Percentiles rank a stretch among this genome's conserved stretches.
These are phyloP conservation scores for Pseudachorutes palmiensis DNA, from an alignment of 1,140 invertebrate genomes.

Conservation along the genomic window DNA sequence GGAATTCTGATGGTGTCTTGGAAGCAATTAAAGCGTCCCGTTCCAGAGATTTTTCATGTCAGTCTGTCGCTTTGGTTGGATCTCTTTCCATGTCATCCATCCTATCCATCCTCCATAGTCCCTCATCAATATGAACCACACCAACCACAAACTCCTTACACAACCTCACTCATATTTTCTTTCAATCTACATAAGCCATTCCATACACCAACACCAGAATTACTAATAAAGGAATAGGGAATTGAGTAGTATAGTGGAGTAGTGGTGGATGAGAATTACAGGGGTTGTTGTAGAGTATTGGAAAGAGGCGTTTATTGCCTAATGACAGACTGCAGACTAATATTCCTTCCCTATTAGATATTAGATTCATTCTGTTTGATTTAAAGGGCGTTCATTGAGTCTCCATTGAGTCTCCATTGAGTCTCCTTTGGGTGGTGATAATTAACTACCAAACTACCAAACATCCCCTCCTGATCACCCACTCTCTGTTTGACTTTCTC, in stretches of 20 bases:
- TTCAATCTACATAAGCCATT: conserved; percentile 40
- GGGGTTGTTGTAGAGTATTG: no score
- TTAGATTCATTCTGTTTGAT: conserved; percentile 22
- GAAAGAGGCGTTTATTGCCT: neutral
- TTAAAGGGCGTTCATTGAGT: conserved; percentile 6
- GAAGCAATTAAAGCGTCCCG: conserved; percentile 37
- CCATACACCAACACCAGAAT: conserved; percentile 30
- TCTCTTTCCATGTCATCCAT: neutral
- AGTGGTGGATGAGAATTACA: no score
- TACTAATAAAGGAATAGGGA: conserved; percentile 29
- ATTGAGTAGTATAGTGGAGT: neutral
- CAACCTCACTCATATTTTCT: conserved; percentile 38
- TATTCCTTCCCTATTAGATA: no score
- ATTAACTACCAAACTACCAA: conserved; percentile 31
- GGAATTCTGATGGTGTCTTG: conserved; percentile 37
- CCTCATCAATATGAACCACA: conserved; percentile 38
- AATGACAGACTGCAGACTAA: neutral
- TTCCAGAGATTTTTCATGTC: conserved; percentile 38
- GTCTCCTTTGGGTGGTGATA: conserved; percentile 29
- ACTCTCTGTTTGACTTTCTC: no score
- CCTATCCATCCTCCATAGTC: conserved; percentile 11
- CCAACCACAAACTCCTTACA: conserved; percentile 31
- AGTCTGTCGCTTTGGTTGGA: neutral
- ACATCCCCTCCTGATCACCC: no score
- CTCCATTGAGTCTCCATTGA: conserved; percentile 10